Base-by-base conservation (phyloP, 2,888 invertebrate genomes). In the Cephus nigrinus region DNA sequence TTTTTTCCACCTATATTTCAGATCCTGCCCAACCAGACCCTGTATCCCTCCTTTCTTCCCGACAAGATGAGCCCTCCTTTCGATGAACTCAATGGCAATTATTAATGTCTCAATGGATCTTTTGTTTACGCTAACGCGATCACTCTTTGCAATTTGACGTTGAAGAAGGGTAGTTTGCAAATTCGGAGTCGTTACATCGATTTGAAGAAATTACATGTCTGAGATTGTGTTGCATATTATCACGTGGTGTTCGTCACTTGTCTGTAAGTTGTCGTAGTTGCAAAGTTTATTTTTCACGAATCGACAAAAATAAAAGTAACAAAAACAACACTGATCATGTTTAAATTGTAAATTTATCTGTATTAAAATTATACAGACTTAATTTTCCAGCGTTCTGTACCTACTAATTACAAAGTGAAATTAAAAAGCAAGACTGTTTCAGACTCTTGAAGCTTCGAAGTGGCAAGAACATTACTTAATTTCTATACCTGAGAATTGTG, bases 1-100 rank as follows among this genome's bases (percentile, higher is more conserved):
- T 80, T 73, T 78, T 78, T 76, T 76, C 83, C 79, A 77, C 31
- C 76, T 78, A 75, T 80, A 80, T 76, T 78, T 80, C 75, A 84
- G 83, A 84, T 85, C 75, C 76, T 69, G 74, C 81, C 76, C 75
- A 82, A 80, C 74, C 77, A 82, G 76, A 79, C 79, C 77, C 73
- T 79, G 36, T 80, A 80, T 76, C 81, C 82, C 76, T 71, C 82
- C 78, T 81, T 84, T 76, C 80, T 80, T 75, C 79, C 77, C 81
- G 83, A 82, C 73, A 80, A 79, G 74, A 76, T 78, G 76, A 82
- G 78, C 68, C 79, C 77, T 80, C 75, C 80, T 76, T 74, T 83
- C 72, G 80, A 82, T 72, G 80, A 85, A 75, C 78, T 85, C 78
- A 78, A 81, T 82, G 80, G 84, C 81, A 81, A 80, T 75, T 82